Evolutionary conservation across 1,140 invertebrate species (phyloP), one percentile per base, ranked within the genome.

Genomic region (Lanistes nyassanus): DNA sequence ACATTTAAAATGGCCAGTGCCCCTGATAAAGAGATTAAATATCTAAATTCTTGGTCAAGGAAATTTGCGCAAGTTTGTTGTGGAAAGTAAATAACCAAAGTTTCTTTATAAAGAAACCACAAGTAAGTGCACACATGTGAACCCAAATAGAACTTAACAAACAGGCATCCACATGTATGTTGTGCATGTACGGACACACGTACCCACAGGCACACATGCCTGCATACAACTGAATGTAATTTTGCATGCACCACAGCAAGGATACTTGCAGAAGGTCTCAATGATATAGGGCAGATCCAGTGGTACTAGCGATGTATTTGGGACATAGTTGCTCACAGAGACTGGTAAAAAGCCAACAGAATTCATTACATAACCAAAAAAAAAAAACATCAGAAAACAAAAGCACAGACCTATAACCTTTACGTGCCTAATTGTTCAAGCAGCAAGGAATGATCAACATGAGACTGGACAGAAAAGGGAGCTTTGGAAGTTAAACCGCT

Each of bases 1-100:
- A 97, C 92, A 91, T 99, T 99, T 31, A 98, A 90, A 77, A 98
- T 90, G 23, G 94, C 96, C 80, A 98, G 90, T 7, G 96, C 97
- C 81, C 94, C 92, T 39, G 97, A 98, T 85, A 99, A 94, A 73
- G 97, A 94, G 56, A 95, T 93, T 64, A 98, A 90, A 83, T 93
- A 93, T 83, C 90, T 90, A 72, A 74, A 19, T 11, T 23, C 34
- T 53, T 36, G 0, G 76, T 78, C 68, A 75, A 71, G 73, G 73
- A 78, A 69, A 26, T 2, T 64, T 47, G 9, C 19, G 42, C 42
- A 47, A 6, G 42, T 47, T 47, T 13, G 9, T 47, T 47, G 39
- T 16, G 11, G 56, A 5, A 51, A n/a, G 70, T 37, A 16, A 58
- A 56, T 23, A 36, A 37, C 67, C 16, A 26, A 23, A 21, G 23